Evolutionary conservation across 2,113 vertebrate species (phyloP).

Genomic region (Tichodroma muraria): DNA sequence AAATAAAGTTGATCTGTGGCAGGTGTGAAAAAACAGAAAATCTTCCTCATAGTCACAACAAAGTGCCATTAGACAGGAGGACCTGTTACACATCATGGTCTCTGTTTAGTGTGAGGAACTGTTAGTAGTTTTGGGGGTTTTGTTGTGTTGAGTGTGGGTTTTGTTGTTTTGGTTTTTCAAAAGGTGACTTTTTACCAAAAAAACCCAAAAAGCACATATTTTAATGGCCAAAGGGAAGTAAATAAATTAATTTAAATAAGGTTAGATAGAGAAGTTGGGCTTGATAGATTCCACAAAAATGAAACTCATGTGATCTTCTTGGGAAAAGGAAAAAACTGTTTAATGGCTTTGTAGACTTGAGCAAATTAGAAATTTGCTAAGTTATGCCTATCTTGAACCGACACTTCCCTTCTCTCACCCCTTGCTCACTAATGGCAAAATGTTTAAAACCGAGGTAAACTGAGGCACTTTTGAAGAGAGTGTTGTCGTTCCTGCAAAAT

Average conservation of each 20-base stretch:
- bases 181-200: background rate
- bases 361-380: background rate
- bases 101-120: background rate
- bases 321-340: background rate
- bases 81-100: background rate
- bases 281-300: background rate
- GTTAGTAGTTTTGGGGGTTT: background rate
- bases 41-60: background rate
- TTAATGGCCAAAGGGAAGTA: background rate
- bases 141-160: background rate
- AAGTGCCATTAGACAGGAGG: background rate
- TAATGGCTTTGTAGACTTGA: background rate
- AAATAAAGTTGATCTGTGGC: background rate
- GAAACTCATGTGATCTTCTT: background rate
- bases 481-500: background rate
- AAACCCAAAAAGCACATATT: background rate
- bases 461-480: background rate
- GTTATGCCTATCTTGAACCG: background rate
- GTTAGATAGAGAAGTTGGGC: background rate
- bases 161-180: background rate
- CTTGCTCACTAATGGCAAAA: background rate
- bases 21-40: background rate
- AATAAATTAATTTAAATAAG: background rate
- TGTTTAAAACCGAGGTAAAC: background rate
- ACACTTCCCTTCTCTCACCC: background rate